Evolutionary conservation across 37 sponge, comb jelly and placozoan species (phyloP).

Genomic region (Eunapius fragilis): DNA sequence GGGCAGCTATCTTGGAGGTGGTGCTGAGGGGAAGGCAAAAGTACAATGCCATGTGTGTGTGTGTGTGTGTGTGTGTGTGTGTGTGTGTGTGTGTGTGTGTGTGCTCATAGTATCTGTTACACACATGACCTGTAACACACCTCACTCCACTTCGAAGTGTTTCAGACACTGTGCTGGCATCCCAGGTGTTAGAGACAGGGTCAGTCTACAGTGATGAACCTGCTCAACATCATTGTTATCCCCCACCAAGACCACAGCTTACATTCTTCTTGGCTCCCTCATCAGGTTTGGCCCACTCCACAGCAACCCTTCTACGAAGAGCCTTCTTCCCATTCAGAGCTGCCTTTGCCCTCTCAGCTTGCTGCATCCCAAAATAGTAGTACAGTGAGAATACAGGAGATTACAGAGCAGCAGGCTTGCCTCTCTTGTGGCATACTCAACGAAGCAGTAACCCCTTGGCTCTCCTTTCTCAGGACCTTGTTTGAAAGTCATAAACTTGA

Average conservation of each 20-base stretch:
- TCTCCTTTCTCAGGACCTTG: constrained; percentile 53
- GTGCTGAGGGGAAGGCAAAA: constrained; percentile 43
- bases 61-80: too few species aligned
- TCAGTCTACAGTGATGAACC: neutral
- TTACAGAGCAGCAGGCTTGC: constrained; percentile 15
- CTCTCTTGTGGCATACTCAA: constrained; percentile 78
- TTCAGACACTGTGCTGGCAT: constrained; percentile 66
- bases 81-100: too few species aligned
- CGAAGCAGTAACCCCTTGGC: constrained; percentile 78
- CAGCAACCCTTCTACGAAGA: constrained; percentile 69
- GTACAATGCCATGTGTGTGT: neutral
- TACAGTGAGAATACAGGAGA: neutral
- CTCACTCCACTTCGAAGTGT: constrained; percentile 54
- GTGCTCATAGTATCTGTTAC: neutral
- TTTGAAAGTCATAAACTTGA: constrained; percentile 53
- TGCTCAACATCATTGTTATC: neutral
- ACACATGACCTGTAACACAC: constrained; percentile 12
- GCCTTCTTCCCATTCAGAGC: constrained; percentile 65
- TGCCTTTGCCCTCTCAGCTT: constrained; percentile 71
- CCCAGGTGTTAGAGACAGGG: constrained; percentile 72
- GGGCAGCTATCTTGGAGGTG: constrained; percentile 78
- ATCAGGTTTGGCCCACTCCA: constrained; percentile 82
- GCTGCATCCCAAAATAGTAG: too few species aligned
- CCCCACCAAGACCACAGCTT: constrained; percentile 2
- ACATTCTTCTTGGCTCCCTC: constrained; percentile 43